A percentile compares a stretch with the other conserved stretches of the same genome.
phyloP scores from a whole-genome alignment of 2,797 vertebrate genomes.

The Cheirogaleus major region DNA sequence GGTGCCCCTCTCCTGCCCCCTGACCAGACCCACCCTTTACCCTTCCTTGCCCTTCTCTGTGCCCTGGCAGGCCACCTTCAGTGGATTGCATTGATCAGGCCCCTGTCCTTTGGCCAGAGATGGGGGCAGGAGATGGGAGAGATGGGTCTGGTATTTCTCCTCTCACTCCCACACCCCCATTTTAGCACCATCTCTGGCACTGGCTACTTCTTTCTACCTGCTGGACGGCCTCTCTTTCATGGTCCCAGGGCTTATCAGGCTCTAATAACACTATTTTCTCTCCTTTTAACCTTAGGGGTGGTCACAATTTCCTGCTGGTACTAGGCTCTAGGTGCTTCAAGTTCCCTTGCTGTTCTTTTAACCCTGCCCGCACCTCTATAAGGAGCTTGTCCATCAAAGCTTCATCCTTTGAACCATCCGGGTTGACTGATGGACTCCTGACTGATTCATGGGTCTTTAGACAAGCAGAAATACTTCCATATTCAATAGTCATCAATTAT shows the following conservation, averaged over 20 bases:
- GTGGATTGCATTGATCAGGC: not conserved
- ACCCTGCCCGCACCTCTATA: not conserved
- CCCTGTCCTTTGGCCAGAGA: not conserved
- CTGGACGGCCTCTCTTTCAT: not conserved
- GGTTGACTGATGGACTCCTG: not conserved
- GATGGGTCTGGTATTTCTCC: not conserved
- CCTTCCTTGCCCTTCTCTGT: not conserved
- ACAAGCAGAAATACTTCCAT: not conserved
- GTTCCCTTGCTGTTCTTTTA: not conserved
- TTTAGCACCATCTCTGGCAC: not conserved
- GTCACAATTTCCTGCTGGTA: not conserved
- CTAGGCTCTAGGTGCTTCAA: not conserved
- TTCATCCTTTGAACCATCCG: not conserved
- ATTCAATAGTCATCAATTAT: not conserved
- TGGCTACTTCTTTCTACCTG: not conserved
- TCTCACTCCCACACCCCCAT: no score
- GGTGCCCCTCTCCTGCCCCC: not conserved
- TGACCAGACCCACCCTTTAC: not conserved
- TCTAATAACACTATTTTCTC: not conserved
- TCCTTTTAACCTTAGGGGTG: not conserved
- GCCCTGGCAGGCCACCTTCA: not conserved
- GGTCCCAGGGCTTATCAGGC: not conserved
- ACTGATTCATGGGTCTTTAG: not conserved
- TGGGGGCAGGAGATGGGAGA: not conserved
- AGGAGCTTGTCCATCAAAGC: not conserved